phyloP scores from a whole-genome alignment of 2,888 invertebrate genomes.

The Spodoptera picta region DNA sequence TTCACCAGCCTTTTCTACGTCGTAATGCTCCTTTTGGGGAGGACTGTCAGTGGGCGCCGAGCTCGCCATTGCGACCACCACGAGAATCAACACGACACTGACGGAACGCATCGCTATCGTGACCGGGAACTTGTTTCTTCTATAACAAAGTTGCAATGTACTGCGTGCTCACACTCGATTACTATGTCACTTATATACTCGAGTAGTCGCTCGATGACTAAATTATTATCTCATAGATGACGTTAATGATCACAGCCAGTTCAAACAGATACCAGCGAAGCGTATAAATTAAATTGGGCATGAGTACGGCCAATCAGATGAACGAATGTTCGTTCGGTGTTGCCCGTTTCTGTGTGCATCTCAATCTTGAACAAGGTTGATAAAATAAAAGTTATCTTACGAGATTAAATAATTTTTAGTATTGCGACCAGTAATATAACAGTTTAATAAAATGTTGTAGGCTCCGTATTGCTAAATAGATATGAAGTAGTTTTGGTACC shows the following conservation, averaged over 20 bases:
- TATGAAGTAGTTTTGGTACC: too few relatives aligned
- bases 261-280: too few relatives aligned
- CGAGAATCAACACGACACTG: slow-evolving; percentile 40
- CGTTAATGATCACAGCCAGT: slow-evolving; percentile 15
- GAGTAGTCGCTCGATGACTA: slow-evolving; percentile 3
- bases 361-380: too few relatives aligned
- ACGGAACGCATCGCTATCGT: slow-evolving; percentile 31
- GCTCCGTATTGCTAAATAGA: too few relatives aligned
- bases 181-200: slow-evolving; percentile 20
- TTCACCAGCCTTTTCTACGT: slow-evolving; percentile 55
- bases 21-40: slow-evolving; percentile 48
- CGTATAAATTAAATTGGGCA: neutral
- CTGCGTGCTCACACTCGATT: neutral
- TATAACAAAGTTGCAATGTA: slow-evolving; percentile 9
- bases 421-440: too few relatives aligned
- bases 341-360: neutral
- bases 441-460: too few relatives aligned
- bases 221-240: slow-evolving; percentile 10
- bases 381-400: too few relatives aligned
- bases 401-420: too few relatives aligned
- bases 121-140: slow-evolving; percentile 21
- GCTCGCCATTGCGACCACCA: slow-evolving; percentile 48
- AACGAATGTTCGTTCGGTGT: neutral
- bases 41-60: slow-evolving; percentile 11
- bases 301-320: neutral